Base-by-base conservation (phyloP, 2,888 invertebrate genomes). In the Oscheius sp. region DNA sequence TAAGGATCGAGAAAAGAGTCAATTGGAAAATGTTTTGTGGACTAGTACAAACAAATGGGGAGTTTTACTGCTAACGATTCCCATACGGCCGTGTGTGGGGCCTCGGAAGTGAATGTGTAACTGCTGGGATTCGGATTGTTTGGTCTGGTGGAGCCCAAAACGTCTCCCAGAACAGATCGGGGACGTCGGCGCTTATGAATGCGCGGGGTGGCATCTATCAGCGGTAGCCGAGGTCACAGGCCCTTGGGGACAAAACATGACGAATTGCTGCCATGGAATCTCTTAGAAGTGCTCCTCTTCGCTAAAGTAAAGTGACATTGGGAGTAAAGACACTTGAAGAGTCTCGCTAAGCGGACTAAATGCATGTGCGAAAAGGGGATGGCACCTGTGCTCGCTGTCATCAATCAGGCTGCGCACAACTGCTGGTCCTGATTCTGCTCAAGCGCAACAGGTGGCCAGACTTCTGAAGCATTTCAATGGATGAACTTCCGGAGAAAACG, bases 331-430 rank as follows among this genome's bases (percentile, higher is more conserved):
- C 29, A 27, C 25, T 58, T 25, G 23, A 39, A 45, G 45, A 10
- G 34, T 34, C n/a, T 55, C 55, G 17, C 23, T 5, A 8, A 53
- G 29, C 31, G 31, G 37, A 20, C 15, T 45, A 61, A 45, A 61
- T 61, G 61, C 29, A 61, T 61, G 61, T 61, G 61, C 61, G 61
- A 61, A 42, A 58, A 42, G 20, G 61, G 61, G 55, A 42, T n/a
- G 61, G 61, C 61, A 61, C 61, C 61, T 61, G 61, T 61, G 61
- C 45, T 27, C 45, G 61, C 45, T 61, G 61, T 61, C 61, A 61
- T 61, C 61, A 61, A 61, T 61, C 61, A 61, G 61, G 61, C 61
- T 61, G 42, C n/a, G 61, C 61, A 45, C 61, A 61, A 61, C 61
- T 61, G 61, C 61, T 61, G 61, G 27, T 42, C 45, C 27, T 45